These are phyloP conservation scores for Cordylochernes scorpioides DNA, from an alignment of 2,888 invertebrate genomes.

Conservation along the genomic window DNA sequence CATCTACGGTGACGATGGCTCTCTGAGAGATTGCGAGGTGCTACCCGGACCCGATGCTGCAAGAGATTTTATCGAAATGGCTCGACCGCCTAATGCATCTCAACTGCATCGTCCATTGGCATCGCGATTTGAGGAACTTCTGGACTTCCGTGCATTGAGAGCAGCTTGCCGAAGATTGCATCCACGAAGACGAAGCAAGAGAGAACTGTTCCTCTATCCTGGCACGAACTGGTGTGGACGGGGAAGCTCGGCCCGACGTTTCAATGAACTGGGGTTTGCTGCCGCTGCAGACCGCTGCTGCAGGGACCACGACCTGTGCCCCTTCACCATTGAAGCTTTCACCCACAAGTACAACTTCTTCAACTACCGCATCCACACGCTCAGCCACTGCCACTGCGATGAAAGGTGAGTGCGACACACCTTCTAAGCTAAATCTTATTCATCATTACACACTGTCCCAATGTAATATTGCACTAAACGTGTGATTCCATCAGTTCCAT, in stretches of 20 bases:
- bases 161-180: too few species aligned
- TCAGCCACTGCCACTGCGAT: conserved; percentile 77
- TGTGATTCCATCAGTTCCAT: too few species aligned
- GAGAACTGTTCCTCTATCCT: conserved; percentile 48
- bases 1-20: conserved; percentile 34
- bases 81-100: too few species aligned
- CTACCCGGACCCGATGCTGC: conserved; percentile 20
- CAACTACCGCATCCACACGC: conserved; percentile 64
- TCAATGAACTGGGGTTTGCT: conserved; percentile 56
- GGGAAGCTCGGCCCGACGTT: conserved; percentile 49
- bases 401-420: conserved; percentile 43
- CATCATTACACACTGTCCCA: too few species aligned
- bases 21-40: conserved; percentile 38
- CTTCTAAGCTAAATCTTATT: too few species aligned
- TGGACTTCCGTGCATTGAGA: too few species aligned
- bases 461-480: too few species aligned
- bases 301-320: conserved; percentile 62
- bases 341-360: conserved; percentile 55
- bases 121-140: too few species aligned
- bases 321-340: conserved; percentile 53
- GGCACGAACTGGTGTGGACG: conserved; percentile 85
- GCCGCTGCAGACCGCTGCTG: conserved; percentile 58
- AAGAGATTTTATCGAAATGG: background rate
- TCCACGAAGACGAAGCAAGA: conserved; percentile 23
- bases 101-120: too few species aligned